A percentile compares a stretch with the other conserved stretches of the same genome.
Evolutionary conservation across 2,888 invertebrate genomes (phyloP).

Genomic region (Chrysotoxum bicinctum): DNA sequence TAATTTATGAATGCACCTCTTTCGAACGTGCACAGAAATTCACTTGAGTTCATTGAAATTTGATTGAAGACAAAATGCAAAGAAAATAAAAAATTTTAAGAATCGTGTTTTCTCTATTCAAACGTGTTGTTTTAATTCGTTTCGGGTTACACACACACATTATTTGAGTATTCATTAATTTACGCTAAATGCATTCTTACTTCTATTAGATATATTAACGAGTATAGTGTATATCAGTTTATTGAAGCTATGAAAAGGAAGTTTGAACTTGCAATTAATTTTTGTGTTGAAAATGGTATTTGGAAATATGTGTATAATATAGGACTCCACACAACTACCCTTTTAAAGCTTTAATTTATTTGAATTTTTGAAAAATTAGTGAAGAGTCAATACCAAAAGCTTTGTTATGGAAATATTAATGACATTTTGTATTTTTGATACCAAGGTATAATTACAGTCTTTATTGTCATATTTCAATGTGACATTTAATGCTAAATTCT

Average conservation of each 20-base stretch:
- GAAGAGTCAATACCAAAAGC: neutral
- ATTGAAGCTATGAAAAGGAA: neutral
- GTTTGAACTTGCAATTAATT: too few species aligned
- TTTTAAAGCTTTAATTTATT: neutral
- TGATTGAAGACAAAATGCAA: constrained; percentile 18
- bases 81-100: constrained; percentile 38
- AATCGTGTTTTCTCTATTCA: neutral
- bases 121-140: constrained; percentile 8
- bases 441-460: too few species aligned
- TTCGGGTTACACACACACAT: constrained; percentile 38
- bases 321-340: too few species aligned
- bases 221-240: neutral
- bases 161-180: constrained; percentile 41
- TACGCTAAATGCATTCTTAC: constrained; percentile 26
- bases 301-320: too few species aligned
- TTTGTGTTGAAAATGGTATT: neutral
- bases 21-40: constrained; percentile 48
- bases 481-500: too few species aligned
- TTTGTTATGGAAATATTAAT: too few species aligned
- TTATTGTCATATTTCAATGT: too few species aligned
- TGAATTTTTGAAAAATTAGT: neutral
- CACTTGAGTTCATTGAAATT: constrained; percentile 42
- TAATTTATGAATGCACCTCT: constrained; percentile 50
- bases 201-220: neutral
- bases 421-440: too few species aligned